phyloP scores from a whole-genome alignment of 2,113 vertebrate genomes.

The cattle (Bos taurus) region ARS-UCD2.0 NC_037348.1:15096501-15097000 shows the following conservation, averaged over 20 bases:
- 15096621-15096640: background rate
- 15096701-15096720: conserved; percentile 57
- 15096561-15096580: background rate
- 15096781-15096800: conserved; percentile 14
- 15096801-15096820: conserved; percentile 16
- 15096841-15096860: background rate
- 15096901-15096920: background rate
- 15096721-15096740: conserved; percentile 58
- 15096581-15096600: background rate
- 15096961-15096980: background rate
- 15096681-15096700: conserved; percentile 50
- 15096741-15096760: conserved; percentile 55
- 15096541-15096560: background rate
- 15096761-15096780: conserved; percentile 3
- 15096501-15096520: background rate
- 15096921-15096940: background rate
- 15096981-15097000: background rate
- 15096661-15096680: conserved; percentile 24
- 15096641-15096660: background rate
- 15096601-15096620: background rate
- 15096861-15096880: background rate
- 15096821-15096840: background rate
- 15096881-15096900: background rate
- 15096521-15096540: background rate
- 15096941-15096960: background rate